A percentile compares a stretch with the other conserved stretches of the same genome.
These are phyloP conservation scores for Sminthurinus aureus DNA, from an alignment of 2,888 invertebrate species.

Conservation along the genomic window DNA sequence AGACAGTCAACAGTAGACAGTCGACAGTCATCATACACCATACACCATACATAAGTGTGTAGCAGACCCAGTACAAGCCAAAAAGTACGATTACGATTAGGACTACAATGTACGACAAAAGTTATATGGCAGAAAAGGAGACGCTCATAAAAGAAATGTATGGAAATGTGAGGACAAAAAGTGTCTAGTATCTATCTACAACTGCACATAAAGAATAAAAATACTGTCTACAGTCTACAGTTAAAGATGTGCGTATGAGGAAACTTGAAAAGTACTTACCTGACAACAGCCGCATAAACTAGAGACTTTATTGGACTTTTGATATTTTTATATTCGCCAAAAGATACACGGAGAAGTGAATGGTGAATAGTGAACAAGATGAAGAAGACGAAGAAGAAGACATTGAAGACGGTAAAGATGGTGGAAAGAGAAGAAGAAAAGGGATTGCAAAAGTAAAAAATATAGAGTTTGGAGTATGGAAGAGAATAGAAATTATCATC, in stretches of 20 bases:
- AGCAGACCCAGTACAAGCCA: too few relatives aligned
- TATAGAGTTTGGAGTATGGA: too few relatives aligned
- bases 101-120: too few relatives aligned
- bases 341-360: neutral
- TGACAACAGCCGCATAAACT: neutral
- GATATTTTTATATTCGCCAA: slow-evolving; percentile 8
- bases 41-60: too few relatives aligned
- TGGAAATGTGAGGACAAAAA: too few relatives aligned
- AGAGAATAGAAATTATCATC: too few relatives aligned
- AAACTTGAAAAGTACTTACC: slow-evolving; percentile 13
- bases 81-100: too few relatives aligned
- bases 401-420: neutral
- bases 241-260: neutral
- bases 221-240: neutral
- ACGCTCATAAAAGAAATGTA: too few relatives aligned
- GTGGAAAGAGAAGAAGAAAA: neutral
- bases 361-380: neutral
- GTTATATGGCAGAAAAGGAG: too few relatives aligned
- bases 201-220: neutral
- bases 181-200: neutral
- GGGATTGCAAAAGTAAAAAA: neutral
- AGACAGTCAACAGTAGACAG: too few relatives aligned
- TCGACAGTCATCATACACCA: too few relatives aligned
- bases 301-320: neutral
- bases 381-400: neutral